A percentile compares a stretch with the other conserved stretches of the same genome.
Conservation (phyloP, 2,797 vertebrate species). For the Melanotaenia maccullochi region DNA sequence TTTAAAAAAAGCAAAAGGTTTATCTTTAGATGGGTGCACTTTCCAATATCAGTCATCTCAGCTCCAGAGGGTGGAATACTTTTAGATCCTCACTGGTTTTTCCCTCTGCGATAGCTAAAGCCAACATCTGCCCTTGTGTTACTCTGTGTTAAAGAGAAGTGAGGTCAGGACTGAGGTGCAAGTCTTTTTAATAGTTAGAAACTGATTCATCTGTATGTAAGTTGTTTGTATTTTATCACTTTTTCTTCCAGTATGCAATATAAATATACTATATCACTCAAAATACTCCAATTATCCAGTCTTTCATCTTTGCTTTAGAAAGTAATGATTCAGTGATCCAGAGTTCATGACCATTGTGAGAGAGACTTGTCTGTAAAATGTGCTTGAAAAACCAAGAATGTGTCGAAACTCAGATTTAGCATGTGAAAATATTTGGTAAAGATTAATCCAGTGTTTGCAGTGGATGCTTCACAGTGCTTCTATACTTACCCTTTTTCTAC, state of each 20-base stretch:
- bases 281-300: slow-evolving; percentile 14
- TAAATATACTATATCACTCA: background rate
- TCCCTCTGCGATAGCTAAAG: slow-evolving; percentile 30
- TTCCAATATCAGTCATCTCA: slow-evolving; percentile 39
- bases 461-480: slow-evolving; percentile 59
- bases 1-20: slow-evolving; percentile 52
- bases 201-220: slow-evolving; percentile 28
- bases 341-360: slow-evolving; percentile 61
- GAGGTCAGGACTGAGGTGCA: slow-evolving; percentile 20
- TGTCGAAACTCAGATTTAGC: slow-evolving; percentile 57
- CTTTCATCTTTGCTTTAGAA: slow-evolving; percentile 38
- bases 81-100: slow-evolving; percentile 37
- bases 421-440: slow-evolving; percentile 73
- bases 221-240: slow-evolving; percentile 21
- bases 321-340: slow-evolving; percentile 40
- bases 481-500: slow-evolving; percentile 5
- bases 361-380: slow-evolving; percentile 42
- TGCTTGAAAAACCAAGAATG: slow-evolving; percentile 61
- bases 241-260: slow-evolving; percentile 11
- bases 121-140: slow-evolving; percentile 34
- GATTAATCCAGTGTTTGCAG: slow-evolving; percentile 70
- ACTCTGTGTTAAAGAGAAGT: slow-evolving; percentile 6
- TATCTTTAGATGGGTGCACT: slow-evolving; percentile 57
- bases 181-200: slow-evolving; percentile 11
- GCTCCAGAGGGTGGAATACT: slow-evolving; percentile 44